phyloP scores from a whole-genome alignment of 2,113 vertebrate genomes.

The Catharus bicknelli region DNA sequence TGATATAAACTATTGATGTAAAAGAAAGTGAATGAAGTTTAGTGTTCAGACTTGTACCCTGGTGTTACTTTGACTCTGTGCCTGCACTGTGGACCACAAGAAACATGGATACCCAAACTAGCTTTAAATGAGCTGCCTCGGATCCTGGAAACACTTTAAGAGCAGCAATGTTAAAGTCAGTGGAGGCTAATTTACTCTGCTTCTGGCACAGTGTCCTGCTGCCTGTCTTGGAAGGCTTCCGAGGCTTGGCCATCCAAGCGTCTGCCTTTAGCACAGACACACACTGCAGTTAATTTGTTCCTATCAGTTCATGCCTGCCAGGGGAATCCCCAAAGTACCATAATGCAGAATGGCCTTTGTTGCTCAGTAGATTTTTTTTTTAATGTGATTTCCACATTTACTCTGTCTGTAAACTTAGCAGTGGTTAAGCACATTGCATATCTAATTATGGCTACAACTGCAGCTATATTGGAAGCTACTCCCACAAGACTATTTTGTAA shows the following conservation, averaged over 20 bases:
- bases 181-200: constrained; percentile 30
- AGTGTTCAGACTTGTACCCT: not conserved
- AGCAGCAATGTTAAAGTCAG: not conserved
- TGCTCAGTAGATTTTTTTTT: not conserved
- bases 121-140: constrained; percentile 11
- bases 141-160: constrained; percentile 21
- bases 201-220: constrained; percentile 26
- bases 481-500: not conserved
- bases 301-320: constrained; percentile 8
- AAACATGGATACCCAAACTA: not conserved
- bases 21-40: not conserved
- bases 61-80: not conserved
- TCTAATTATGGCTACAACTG: not conserved
- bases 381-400: constrained; percentile 39
- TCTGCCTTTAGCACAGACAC: not conserved
- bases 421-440: not conserved
- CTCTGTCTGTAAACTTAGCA: constrained; percentile 17
- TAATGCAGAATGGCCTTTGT: constrained; percentile 1
- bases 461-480: not conserved
- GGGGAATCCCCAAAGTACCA: not conserved
- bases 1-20: not conserved
- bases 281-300: constrained; percentile 9
- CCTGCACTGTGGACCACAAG: not conserved
- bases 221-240: constrained; percentile 10
- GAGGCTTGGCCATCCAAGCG: not conserved